These are phyloP conservation scores for Augiades crinisus DNA, from an alignment of 2,888 invertebrate genomes.

Conservation along the genomic window DNA sequence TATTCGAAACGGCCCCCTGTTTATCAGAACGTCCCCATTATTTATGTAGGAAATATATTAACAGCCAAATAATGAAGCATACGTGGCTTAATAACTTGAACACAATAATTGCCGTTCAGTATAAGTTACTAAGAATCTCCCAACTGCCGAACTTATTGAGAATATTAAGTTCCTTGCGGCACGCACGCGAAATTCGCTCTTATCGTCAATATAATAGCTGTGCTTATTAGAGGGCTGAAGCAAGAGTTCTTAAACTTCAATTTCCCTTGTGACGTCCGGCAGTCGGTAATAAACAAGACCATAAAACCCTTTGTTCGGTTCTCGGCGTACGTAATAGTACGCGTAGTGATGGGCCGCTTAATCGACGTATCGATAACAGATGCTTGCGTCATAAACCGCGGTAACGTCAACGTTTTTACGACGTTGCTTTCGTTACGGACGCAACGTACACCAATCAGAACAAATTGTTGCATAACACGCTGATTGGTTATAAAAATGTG, in stretches of 20 bases:
- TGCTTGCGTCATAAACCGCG: slow-evolving; percentile 1
- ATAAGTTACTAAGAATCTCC: background rate
- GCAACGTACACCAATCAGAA: background rate
- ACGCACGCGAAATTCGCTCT: slow-evolving; percentile 16
- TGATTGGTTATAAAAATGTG: background rate
- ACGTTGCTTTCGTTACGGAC: background rate
- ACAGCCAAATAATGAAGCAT: background rate
- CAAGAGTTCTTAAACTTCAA: slow-evolving; percentile 35
- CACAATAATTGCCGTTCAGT: background rate
- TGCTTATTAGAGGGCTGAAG: slow-evolving; percentile 19
- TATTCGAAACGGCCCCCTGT: too few species aligned
- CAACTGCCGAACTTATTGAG: background rate
- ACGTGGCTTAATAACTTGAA: background rate
- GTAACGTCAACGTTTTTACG: background rate
- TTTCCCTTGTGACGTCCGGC: slow-evolving; percentile 50
- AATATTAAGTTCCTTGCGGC: background rate
- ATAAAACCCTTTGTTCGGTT: slow-evolving; percentile 55
- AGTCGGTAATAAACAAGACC: slow-evolving; percentile 51
- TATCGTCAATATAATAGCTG: slow-evolving; percentile 11
- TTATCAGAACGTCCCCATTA: too few species aligned
- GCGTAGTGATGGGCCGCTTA: slow-evolving; percentile 40
- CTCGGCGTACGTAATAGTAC: slow-evolving; percentile 46
- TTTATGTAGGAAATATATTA: too few species aligned
- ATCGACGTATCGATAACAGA: slow-evolving; percentile 35
- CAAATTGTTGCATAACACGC: background rate